A percentile compares a stretch with the other conserved stretches of the same genome.
These are phyloP conservation scores for Pharmacophagus antenor DNA, from an alignment of 2,888 invertebrate species.

Conservation along the genomic window DNA sequence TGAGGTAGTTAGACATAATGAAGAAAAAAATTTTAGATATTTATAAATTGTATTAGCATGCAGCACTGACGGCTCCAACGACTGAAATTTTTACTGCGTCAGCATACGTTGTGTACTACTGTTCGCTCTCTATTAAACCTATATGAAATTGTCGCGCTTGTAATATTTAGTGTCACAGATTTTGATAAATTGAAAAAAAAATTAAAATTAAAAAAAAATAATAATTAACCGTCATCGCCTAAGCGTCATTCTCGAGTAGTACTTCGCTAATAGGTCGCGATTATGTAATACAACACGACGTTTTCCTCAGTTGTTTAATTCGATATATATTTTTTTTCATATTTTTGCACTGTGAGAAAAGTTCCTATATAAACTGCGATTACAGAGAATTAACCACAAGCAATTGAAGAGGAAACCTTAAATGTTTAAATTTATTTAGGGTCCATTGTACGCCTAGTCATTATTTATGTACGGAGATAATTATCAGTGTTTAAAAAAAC, in stretches of 20 bases:
- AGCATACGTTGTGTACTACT: conserved; percentile 14
- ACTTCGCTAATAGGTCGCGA: conserved; percentile 47
- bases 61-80: conserved; percentile 26
- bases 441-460: conserved; percentile 78
- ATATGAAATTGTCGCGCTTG: conserved; percentile 64
- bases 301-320: conserved; percentile 38
- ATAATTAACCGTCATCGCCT: conserved; percentile 60
- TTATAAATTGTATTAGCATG: conserved; percentile 24
- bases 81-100: conserved; percentile 24
- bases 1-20: conserved; percentile 72
- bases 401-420: conserved; percentile 35
- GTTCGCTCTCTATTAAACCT: conserved; percentile 34
- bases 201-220: conserved; percentile 47
- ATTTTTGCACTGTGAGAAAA: conserved; percentile 72
- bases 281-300: conserved; percentile 43
- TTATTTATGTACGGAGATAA: conserved; percentile 71
- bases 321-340: conserved; percentile 38
- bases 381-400: conserved; percentile 45
- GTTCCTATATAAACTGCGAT: conserved; percentile 70
- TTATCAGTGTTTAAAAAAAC: conserved; percentile 59
- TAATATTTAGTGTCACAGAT: conserved; percentile 58
- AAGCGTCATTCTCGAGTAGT: conserved; percentile 45
- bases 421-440: conserved; percentile 56
- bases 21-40: conserved; percentile 51
- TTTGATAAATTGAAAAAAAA: conserved; percentile 55